These are phyloP conservation scores for Parnassius glacialis DNA, from an alignment of 2,888 invertebrate genomes.

Conservation along the genomic window DNA sequence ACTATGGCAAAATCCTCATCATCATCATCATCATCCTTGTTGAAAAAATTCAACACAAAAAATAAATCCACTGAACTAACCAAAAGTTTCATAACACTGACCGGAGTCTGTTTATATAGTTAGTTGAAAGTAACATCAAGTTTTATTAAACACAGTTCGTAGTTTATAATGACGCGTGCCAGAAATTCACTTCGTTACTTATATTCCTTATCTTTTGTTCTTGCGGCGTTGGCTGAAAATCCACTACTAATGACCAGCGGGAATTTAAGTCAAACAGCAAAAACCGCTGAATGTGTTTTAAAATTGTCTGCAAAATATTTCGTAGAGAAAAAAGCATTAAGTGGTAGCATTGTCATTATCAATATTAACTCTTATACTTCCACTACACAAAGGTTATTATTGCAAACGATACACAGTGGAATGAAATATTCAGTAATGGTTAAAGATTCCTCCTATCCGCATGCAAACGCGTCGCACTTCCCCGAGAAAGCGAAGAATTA, in stretches of 20 bases:
- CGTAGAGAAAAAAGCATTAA: constrained; percentile 72
- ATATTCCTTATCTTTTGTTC: constrained; percentile 37
- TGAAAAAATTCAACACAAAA: neutral
- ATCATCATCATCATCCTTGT: no score
- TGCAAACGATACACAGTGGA: constrained; percentile 69
- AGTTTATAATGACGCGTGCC: constrained; percentile 22
- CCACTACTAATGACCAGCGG: constrained; percentile 60
- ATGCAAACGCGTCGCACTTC: constrained; percentile 76
- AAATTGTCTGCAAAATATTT: constrained; percentile 77
- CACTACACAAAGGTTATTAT: constrained; percentile 60
- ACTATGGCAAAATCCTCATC: no score
- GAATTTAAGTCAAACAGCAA: constrained; percentile 60
- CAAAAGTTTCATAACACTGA: constrained; percentile 2
- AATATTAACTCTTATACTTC: constrained; percentile 72
- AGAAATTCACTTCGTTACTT: constrained; percentile 24
- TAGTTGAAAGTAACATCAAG: constrained; percentile 13
- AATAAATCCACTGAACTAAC: neutral
- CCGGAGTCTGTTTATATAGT: constrained; percentile 7
- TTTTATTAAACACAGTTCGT: constrained; percentile 6
- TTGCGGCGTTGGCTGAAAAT: constrained; percentile 50
- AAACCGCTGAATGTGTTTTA: constrained; percentile 74
- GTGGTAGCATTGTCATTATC: constrained; percentile 75
- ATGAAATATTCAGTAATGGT: constrained; percentile 76
- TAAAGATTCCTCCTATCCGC: constrained; percentile 72
- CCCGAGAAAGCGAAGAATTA: constrained; percentile 79